phyloP scores from a whole-genome alignment of 2,797 vertebrate species.

The Enteromius argenteus region DNA sequence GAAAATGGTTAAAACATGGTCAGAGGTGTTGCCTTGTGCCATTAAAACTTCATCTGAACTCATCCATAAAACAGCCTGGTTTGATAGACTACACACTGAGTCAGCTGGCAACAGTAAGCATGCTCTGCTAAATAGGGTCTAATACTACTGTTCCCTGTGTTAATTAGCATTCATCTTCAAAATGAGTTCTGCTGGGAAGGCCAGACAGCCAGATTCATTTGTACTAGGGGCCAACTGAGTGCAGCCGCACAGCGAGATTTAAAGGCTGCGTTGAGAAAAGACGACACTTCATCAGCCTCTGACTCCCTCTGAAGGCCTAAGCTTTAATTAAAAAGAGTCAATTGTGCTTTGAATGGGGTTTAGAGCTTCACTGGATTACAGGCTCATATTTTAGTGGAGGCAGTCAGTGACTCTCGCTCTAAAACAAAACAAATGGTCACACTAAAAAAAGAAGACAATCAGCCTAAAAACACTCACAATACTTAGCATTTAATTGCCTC shows the following conservation, averaged over 20 bases:
- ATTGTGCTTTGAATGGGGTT: constrained; percentile 6
- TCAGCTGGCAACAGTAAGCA: not conserved
- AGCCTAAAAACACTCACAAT: not conserved
- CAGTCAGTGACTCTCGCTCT: not conserved
- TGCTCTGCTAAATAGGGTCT: not conserved
- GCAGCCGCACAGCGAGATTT: not conserved
- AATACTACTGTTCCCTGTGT: not conserved
- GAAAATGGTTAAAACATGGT: constrained; percentile 15
- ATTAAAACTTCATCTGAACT: not conserved
- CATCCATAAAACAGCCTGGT: not conserved
- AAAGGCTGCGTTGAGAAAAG: not conserved
- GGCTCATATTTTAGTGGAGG: not conserved
- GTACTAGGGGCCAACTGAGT: not conserved
- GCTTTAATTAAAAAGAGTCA: constrained; percentile 52
- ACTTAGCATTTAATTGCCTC: not conserved
- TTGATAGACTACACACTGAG: constrained; percentile 1
- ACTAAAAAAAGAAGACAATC: not conserved
- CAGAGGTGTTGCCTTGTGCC: not conserved
- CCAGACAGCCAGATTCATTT: not conserved
- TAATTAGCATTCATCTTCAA: constrained; percentile 48
- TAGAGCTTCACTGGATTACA: constrained; percentile 3
- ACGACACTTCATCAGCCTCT: not conserved
- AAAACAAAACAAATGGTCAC: not conserved
- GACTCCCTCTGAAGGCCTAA: constrained; percentile 24
- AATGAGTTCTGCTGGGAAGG: constrained; percentile 18